Conservation (phyloP, 2,113 vertebrate genomes). For the Callaeas wilsoni region DNA sequence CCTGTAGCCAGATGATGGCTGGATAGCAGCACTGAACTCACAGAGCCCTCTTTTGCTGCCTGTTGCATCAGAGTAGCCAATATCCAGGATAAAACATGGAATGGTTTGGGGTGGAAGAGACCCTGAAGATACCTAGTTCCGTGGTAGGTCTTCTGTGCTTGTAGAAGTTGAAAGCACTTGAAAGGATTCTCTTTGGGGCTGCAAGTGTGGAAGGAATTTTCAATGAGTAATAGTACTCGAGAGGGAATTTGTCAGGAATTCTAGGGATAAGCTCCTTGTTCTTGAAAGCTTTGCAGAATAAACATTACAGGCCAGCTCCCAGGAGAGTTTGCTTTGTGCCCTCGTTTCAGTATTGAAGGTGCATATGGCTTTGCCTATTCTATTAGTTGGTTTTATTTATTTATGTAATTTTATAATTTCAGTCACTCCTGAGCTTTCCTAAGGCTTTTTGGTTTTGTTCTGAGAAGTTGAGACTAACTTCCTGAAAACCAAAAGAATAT, state of each 20-base stretch:
- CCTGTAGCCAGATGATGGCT: neutral
- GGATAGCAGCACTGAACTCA: neutral
- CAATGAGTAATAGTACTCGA: neutral
- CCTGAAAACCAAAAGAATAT: neutral
- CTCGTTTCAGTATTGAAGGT: neutral
- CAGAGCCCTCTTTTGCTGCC: neutral
- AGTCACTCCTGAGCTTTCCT: neutral
- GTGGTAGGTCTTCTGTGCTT: neutral
- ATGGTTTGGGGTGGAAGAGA: neutral
- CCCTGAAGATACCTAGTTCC: neutral
- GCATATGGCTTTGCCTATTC: neutral
- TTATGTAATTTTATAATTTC: neutral
- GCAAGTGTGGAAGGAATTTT: neutral
- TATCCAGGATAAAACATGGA: neutral
- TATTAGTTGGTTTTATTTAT: neutral
- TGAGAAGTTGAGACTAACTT: neutral
- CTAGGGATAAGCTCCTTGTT: neutral
- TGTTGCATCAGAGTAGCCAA: neutral
- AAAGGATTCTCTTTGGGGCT: neutral
- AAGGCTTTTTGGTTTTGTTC: neutral
- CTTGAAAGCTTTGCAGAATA: neutral
- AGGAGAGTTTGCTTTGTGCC: neutral
- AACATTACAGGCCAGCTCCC: neutral
- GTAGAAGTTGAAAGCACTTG: neutral
- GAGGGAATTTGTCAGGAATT: conserved; percentile 33